These are phyloP conservation scores for Laothoe populi DNA, from an alignment of 2,888 invertebrate species.

Conservation along the genomic window DNA sequence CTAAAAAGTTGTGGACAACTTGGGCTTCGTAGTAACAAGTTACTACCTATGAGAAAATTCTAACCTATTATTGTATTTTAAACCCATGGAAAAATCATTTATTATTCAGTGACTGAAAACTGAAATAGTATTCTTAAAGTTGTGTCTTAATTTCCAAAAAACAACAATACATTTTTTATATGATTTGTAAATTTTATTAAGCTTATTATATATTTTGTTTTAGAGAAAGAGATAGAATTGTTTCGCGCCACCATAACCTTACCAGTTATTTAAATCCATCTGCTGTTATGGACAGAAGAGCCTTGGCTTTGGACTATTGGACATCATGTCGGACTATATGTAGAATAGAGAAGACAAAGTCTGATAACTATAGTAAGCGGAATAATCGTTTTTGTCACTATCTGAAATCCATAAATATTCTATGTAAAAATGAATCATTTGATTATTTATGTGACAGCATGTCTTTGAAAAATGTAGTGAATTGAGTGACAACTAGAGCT, in stretches of 20 bases:
- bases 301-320: constrained; percentile 88
- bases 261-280: constrained; percentile 77
- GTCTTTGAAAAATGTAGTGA: constrained; percentile 40
- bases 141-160: no score
- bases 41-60: no score
- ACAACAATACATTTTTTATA: no score
- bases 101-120: no score
- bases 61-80: no score
- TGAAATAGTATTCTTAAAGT: no score
- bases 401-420: constrained; percentile 85
- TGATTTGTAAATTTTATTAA: background rate
- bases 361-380: constrained; percentile 85
- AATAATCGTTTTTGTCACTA: constrained; percentile 92
- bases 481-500: constrained; percentile 9
- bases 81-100: no score
- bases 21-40: no score
- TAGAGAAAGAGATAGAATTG: constrained; percentile 76
- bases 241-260: constrained; percentile 67
- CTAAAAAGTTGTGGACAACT: no score
- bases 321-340: constrained; percentile 88
- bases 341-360: constrained; percentile 87
- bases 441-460: constrained; percentile 77
- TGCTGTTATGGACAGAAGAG: constrained; percentile 79
- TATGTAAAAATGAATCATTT: constrained; percentile 78
- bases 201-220: constrained; percentile 40